Evolutionary conservation across 2,888 invertebrate genomes (phyloP).

Genomic region (Mechanitis messenoides): DNA sequence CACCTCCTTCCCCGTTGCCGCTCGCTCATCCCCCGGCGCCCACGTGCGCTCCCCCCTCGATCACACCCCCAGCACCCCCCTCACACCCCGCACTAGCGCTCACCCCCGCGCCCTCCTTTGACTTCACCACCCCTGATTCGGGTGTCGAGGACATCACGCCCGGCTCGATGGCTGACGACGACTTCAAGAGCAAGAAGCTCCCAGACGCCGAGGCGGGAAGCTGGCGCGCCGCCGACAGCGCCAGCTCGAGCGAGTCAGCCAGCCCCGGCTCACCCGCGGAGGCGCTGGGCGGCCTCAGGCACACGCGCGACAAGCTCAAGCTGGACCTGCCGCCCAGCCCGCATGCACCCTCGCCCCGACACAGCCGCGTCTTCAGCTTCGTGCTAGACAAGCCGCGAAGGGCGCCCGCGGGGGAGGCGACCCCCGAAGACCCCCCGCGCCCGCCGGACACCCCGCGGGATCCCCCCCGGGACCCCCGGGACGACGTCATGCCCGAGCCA

Average conservation of each 20-base stretch:
- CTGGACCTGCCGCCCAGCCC: conserved; percentile 81
- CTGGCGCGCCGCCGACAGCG: conserved; percentile 58
- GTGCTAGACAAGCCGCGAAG: conserved; percentile 61
- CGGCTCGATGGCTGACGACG: conserved; percentile 58
- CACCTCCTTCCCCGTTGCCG: conserved; percentile 36
- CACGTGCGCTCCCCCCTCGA: conserved; percentile 71
- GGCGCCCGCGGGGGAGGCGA: conserved; percentile 57
- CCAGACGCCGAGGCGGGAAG: conserved; percentile 39
- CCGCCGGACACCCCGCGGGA: conserved; percentile 39
- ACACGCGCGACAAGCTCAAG: conserved; percentile 83
- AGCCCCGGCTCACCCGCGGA: conserved; percentile 65
- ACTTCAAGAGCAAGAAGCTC: conserved; percentile 47
- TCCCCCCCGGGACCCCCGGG: conserved; percentile 33
- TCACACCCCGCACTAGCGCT: conserved; percentile 43
- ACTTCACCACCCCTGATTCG: conserved; percentile 78
- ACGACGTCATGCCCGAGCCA: conserved; percentile 58
- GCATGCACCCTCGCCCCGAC: conserved; percentile 59
- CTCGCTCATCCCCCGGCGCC: conserved; percentile 38
- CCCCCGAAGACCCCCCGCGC: conserved; percentile 41
- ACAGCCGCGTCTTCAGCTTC: conserved; percentile 64
- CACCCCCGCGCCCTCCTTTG: conserved; percentile 54
- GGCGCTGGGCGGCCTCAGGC: conserved; percentile 81
- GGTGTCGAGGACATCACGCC: conserved; percentile 79
- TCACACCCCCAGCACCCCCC: conserved; percentile 72
- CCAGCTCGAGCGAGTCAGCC: conserved; percentile 64